Evolutionary conservation across 23 tunicate species (phyloP), one percentile per base, ranked within the genome.

Genomic region (Botrylloides violaceus): DNA sequence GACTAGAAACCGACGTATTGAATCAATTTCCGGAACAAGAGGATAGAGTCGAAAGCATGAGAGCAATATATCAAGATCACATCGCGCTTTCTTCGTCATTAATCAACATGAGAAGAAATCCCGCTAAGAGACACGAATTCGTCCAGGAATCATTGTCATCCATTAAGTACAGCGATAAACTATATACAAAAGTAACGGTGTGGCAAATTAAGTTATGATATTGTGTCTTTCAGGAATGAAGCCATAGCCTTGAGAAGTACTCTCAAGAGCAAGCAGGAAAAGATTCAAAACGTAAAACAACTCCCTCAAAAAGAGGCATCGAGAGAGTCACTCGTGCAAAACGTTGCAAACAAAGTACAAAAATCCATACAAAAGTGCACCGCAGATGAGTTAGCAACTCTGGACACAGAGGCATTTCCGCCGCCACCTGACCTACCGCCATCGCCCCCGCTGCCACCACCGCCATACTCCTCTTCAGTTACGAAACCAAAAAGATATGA

Each of bases 21-120:
- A 43, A 36, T 68, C 74, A 43, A 22, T n/a, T 68, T 21, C 26
- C 38, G 26, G 74, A 68, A 19, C 74, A 68, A 68, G 74, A 68
- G 47, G 58, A 68, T 37, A 26, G 74, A 37, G 22, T 68, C 22
- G 1, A 2, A 35, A 2, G 26, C 21, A 68, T 68, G 74, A 43
- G 21, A 37, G 26, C 28, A 4, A 37, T 68, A 0, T 68, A 32
- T 56, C 36, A 35, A 6, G 32, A 38, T 24, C 57, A 68, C 22
- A 68, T 68, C 56, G 58, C 58, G 19, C 58, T 32, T 19, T 68
- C 74, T 4, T 43, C 74, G 9, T 68, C 74, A 25, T 29, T 68
- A 2, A 68, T 68, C 0, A 43, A 39, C 32, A 68, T 43, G 29
- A 39, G 37, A 26, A 21, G 58, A 0, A 39, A 68, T 29, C 9